These are phyloP conservation scores for Stegana nigrithorax DNA, from an alignment of 2,888 invertebrate genomes.

Conservation along the genomic window DNA sequence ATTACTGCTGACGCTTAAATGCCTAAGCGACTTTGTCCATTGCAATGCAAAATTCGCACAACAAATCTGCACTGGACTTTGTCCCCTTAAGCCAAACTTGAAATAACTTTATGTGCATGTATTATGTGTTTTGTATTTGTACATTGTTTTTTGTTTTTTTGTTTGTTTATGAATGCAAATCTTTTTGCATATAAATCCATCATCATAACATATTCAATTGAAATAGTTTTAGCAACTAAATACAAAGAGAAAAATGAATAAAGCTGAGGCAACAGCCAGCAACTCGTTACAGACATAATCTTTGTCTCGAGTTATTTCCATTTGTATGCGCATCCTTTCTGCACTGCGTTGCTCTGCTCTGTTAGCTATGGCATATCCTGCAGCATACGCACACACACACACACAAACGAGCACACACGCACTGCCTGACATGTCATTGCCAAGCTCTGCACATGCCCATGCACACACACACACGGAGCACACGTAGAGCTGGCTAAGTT, in stretches of 20 bases:
- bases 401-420: constrained; percentile 22
- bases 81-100: too few relatives aligned
- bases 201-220: constrained; percentile 44
- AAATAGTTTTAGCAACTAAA: constrained; percentile 39
- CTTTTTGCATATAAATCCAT: constrained; percentile 43
- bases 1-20: too few relatives aligned
- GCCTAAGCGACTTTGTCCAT: too few relatives aligned
- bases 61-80: too few relatives aligned
- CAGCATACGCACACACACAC: constrained; percentile 2
- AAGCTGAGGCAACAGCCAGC: background rate
- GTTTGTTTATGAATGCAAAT: too few relatives aligned
- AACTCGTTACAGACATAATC: background rate
- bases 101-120: too few relatives aligned
- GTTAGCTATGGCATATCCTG: constrained; percentile 18
- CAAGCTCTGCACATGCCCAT: too few relatives aligned
- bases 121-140: too few relatives aligned
- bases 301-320: constrained; percentile 5
- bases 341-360: background rate
- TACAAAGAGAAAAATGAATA: constrained; percentile 14
- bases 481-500: constrained; percentile 58
- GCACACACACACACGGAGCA: too few relatives aligned
- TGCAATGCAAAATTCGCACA: too few relatives aligned
- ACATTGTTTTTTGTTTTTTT: too few relatives aligned
- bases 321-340: constrained; percentile 1
- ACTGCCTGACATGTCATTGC: constrained; percentile 5